Percentiles rank a stretch among this genome's conserved stretches.
Conservation (phyloP, 2,113 vertebrate species). For the Mungos mungo region DNA sequence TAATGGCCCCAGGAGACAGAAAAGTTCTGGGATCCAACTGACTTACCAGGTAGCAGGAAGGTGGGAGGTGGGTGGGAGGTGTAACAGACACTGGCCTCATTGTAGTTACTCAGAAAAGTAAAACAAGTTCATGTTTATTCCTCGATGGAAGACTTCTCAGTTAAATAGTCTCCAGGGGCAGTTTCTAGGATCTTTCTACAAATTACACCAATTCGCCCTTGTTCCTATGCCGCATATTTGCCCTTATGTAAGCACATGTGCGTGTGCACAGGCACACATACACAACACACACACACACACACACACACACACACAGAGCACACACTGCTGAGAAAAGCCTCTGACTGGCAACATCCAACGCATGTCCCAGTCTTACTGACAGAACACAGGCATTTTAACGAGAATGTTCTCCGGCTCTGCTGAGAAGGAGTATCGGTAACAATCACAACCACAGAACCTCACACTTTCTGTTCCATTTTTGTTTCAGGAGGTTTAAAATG, state of each 20-base stretch:
- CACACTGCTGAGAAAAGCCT: not conserved
- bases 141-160: not conserved
- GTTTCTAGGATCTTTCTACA: constrained; percentile 1
- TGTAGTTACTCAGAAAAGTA: not conserved
- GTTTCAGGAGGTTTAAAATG: constrained; percentile 12
- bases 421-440: not conserved
- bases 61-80: not conserved
- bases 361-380: not conserved
- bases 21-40: not conserved
- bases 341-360: not conserved
- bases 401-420: constrained; percentile 7
- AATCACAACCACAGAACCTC: not conserved
- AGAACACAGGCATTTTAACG: not conserved
- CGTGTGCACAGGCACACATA: accelerated
- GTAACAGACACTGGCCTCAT: not conserved
- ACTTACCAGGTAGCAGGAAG: not conserved
- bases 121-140: not conserved
- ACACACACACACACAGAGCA: not conserved
- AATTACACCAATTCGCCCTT: not conserved
- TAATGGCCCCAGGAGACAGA: not conserved
- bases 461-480: not conserved
- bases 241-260: not conserved
- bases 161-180: not conserved
- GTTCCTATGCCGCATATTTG: not conserved
- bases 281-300: too few species aligned